Evolutionary conservation across 2,888 invertebrate species (phyloP).

Genomic region (Schizotus pectinicornis): DNA sequence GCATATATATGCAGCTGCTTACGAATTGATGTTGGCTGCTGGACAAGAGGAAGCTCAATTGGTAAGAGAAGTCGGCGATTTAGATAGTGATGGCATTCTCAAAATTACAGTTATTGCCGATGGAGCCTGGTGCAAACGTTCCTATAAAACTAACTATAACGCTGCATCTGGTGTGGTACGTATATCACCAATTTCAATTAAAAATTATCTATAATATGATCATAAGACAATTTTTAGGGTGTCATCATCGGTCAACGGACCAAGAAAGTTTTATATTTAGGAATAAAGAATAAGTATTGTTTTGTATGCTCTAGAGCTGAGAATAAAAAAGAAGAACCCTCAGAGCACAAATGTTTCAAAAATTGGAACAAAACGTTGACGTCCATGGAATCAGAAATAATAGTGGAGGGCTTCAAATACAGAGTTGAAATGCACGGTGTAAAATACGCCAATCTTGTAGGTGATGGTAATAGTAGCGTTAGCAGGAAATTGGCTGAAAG

Average conservation of each 20-base stretch:
- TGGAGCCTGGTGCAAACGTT: constrained; percentile 27
- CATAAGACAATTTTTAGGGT: not conserved
- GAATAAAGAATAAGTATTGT: constrained; percentile 26
- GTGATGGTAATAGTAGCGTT: constrained; percentile 19
- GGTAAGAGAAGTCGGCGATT: not conserved
- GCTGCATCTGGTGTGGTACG: not conserved
- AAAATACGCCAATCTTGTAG: constrained; percentile 26
- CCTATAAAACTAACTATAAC: constrained; percentile 9
- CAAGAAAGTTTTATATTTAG: constrained; percentile 15
- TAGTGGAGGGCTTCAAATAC: constrained; percentile 27
- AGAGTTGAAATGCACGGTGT: constrained; percentile 23
- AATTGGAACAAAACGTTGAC: constrained; percentile 26
- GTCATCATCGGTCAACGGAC: constrained; percentile 18
- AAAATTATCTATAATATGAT: not conserved
- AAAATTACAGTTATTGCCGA: constrained; percentile 26
- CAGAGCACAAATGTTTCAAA: constrained; percentile 26
- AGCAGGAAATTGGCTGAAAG: constrained; percentile 11
- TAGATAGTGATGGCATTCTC: constrained; percentile 18
- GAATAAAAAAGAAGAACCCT: not conserved
- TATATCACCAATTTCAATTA: not conserved
- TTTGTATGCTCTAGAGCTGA: constrained; percentile 5
- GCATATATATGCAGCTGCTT: not conserved
- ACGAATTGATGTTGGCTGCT: not conserved
- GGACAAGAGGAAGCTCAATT: constrained; percentile 1
- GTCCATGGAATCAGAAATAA: constrained; percentile 30